Base-by-base conservation (phyloP, 1,140 invertebrate species). In the Saccostrea glomerata region DNA sequence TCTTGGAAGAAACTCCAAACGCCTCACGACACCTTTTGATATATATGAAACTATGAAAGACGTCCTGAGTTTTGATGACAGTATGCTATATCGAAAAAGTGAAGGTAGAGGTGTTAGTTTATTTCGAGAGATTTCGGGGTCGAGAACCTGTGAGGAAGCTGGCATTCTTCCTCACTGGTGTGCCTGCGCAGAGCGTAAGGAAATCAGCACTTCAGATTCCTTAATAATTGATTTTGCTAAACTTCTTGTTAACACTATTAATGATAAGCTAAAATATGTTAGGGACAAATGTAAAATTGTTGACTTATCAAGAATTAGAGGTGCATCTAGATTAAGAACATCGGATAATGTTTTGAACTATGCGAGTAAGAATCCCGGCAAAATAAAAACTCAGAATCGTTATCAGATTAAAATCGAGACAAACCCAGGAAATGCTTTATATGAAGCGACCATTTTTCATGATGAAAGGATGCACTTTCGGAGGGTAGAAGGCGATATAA, bases 1-100 rank as follows among this genome's bases (percentile, higher is more conserved):
- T 90, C 92, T 99, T 25, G 95, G 95, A 83, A 91, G 93, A 12
- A 99, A 99, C 91, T 87, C 92, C 17, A 89, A 92, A 13, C 89
- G 94, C 36, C 90, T 96, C 13, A 95, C 95, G 5, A 95, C 95
- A 0, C 95, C 95, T 11, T 95, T 95, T 90, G 95, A 96, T 88
- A 90, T 96, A 1, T 93, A 95, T 84, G 93, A 92, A 55, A 95
- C 95, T 5, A 86, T 96, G 17, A 88, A 89, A 60, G 91, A 95
- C 85, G 89, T 94, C 86, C 90, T 91, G 55, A 90, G 94, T 91
- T 94, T 94, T 40, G 84, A 63, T 85, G 89, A 91, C 2, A n/a
- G 60, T 0, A 82, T 82, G 12, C 70, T 86, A 23, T 87, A 90
- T 60, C 85, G 86, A 85, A 54, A 86, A 36, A 25, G 92, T 5